Evolutionary conservation across 92 coral and sea anemone genomes (phyloP).

Genomic region (Palythoa grandiflora): DNA sequence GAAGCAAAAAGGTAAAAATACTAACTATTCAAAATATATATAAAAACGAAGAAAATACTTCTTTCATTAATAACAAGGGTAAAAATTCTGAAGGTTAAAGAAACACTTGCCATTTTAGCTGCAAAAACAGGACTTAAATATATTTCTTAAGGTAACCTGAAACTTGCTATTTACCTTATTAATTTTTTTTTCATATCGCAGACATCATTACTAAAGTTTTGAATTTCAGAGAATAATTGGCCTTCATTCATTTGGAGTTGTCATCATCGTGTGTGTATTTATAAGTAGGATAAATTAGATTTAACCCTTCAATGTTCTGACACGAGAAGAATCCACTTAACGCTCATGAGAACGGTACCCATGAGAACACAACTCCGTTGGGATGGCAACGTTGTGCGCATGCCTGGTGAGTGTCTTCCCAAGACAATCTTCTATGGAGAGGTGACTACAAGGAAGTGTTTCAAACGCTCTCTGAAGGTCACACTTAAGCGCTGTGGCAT

Average conservation of each 20-base stretch:
- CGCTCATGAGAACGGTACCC: too few species aligned
- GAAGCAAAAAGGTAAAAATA: conserved; percentile 1
- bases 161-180: not conserved
- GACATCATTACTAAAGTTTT: not conserved
- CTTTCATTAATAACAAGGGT: conserved; percentile 22
- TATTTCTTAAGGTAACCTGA: not conserved
- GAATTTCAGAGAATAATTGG: not conserved
- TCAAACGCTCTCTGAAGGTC: too few species aligned
- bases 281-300: too few species aligned
- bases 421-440: too few species aligned
- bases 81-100: not conserved
- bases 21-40: not conserved
- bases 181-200: not conserved
- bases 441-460: too few species aligned
- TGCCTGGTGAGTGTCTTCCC: too few species aligned
- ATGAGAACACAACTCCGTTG: too few species aligned
- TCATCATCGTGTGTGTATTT: too few species aligned
- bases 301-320: too few species aligned
- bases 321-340: too few species aligned
- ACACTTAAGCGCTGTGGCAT: too few species aligned
- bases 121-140: not conserved
- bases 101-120: not conserved
- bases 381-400: too few species aligned
- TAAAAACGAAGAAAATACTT: conserved; percentile 21
- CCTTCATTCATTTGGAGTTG: not conserved